Evolutionary conservation across 2,888 invertebrate species (phyloP).

Genomic region (Frankliniella intonsa): DNA sequence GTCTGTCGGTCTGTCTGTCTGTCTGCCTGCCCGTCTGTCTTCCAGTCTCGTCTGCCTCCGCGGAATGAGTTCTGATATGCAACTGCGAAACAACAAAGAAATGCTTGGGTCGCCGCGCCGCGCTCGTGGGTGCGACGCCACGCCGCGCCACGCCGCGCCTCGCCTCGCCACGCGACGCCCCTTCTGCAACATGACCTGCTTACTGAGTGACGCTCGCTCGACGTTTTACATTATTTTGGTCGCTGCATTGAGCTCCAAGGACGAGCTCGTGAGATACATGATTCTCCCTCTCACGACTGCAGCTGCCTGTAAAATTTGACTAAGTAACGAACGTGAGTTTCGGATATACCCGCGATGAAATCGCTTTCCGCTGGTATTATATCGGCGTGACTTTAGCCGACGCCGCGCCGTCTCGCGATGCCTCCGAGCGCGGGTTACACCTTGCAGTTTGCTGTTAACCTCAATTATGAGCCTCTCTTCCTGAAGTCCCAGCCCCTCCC

Average conservation of each 20-base stretch:
- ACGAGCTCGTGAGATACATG: neutral
- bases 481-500: too few species aligned
- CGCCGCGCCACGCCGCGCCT: neutral
- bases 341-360: too few species aligned
- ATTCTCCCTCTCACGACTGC: too few species aligned
- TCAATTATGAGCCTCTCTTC: too few species aligned
- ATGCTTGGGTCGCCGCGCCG: neutral
- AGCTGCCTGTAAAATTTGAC: too few species aligned
- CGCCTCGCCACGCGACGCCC: neutral
- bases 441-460: too few species aligned
- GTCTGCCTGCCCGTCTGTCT: neutral
- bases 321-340: too few species aligned
- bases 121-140: neutral
- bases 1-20: neutral
- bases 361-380: too few species aligned
- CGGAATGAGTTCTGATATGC: constrained; percentile 1
- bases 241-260: neutral
- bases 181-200: constrained; percentile 8
- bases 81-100: constrained; percentile 19
- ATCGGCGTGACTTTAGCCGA: too few species aligned
- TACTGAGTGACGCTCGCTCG: neutral
- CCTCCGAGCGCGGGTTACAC: too few species aligned
- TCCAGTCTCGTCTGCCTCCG: too few species aligned
- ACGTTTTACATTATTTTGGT: neutral
- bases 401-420: too few species aligned